These are phyloP conservation scores for Pseudomyrmex pallidus DNA, from an alignment of 1,140 invertebrate species.

Conservation along the genomic window DNA sequence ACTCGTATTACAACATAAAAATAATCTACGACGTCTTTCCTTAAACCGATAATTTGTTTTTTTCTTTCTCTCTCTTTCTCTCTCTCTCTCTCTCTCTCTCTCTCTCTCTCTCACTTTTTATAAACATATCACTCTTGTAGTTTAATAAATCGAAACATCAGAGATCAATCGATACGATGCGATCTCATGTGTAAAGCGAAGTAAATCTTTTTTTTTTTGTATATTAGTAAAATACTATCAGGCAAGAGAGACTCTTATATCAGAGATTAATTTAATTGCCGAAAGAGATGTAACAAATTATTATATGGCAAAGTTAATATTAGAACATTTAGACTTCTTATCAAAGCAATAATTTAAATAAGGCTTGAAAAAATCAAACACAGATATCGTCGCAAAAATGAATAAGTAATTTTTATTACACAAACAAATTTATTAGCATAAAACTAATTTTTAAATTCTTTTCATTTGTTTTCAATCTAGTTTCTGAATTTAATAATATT, in stretches of 20 bases:
- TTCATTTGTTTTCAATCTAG: too few species aligned
- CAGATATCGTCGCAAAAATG: too few species aligned
- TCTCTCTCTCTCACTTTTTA: too few species aligned
- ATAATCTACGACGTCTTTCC: not conserved
- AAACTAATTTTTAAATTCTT: too few species aligned
- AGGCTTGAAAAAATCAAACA: not conserved
- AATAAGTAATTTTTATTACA: too few species aligned
- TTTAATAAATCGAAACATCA: not conserved
- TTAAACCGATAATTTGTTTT: not conserved
- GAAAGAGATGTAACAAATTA: constrained; percentile 32
- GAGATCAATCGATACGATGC: constrained; percentile 3
- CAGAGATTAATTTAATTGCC: constrained; percentile 32
- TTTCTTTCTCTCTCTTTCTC: too few species aligned
- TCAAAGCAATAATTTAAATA: not conserved
- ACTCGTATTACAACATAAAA: constrained; percentile 8
- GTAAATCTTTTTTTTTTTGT: not conserved
- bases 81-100: too few species aligned
- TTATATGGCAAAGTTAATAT: not conserved
- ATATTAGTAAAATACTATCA: constrained; percentile 1
- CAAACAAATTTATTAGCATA: too few species aligned
- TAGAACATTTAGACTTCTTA: constrained; percentile 14
- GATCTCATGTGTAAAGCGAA: not conserved
- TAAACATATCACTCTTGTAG: not conserved
- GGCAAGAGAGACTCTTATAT: constrained; percentile 7
- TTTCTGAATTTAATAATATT: too few species aligned